Evolutionary conservation across 2,797 vertebrate genomes (phyloP).

Genomic region (Bufotes viridis): DNA sequence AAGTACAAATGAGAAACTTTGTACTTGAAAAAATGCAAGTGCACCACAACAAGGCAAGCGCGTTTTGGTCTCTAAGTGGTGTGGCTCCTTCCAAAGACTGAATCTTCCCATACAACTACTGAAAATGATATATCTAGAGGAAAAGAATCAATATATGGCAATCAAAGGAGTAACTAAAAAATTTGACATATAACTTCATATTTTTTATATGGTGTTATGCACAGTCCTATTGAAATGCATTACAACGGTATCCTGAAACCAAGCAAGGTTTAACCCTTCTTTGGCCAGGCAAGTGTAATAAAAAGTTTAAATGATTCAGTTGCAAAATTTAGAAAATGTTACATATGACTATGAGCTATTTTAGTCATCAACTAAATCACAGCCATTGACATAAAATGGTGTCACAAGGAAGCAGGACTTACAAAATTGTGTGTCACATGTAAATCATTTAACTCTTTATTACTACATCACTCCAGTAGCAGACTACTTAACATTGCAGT

Average conservation of each 20-base stretch:
- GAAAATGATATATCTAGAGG: background rate
- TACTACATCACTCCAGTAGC: background rate
- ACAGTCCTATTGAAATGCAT: background rate
- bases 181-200: background rate
- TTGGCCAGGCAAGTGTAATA: background rate
- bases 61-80: background rate
- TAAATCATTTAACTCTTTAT: conserved; percentile 22
- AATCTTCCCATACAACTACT: too few relatives aligned
- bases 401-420: conserved; percentile 11
- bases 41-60: background rate
- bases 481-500: background rate
- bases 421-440: background rate
- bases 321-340: background rate
- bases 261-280: background rate
- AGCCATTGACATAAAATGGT: background rate
- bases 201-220: background rate
- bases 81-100: too few relatives aligned
- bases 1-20: too few relatives aligned
- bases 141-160: background rate
- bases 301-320: background rate
- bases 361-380: background rate
- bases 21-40: background rate
- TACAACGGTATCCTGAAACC: background rate
- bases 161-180: background rate
- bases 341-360: background rate